These are phyloP conservation scores for Mycalesis mineus DNA, from an alignment of 2,888 invertebrate species.

Conservation along the genomic window DNA sequence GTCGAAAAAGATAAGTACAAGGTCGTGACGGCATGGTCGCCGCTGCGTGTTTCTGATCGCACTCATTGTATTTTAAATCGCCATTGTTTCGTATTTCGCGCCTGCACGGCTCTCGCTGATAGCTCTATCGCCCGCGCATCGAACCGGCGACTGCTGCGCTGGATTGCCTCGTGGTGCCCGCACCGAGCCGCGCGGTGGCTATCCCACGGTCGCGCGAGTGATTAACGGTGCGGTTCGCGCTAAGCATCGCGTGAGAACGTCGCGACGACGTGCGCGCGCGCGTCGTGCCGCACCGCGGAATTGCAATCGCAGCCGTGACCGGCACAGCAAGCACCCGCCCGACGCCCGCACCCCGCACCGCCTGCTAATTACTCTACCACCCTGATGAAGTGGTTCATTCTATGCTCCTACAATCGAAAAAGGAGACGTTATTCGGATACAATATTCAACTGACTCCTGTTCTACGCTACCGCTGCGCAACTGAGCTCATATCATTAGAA, in stretches of 20 bases:
- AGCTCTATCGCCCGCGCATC: background rate
- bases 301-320: background rate
- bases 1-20: constrained; percentile 69
- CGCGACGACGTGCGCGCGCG: constrained; percentile 3
- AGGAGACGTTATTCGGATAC: no score
- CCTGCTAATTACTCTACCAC: no score
- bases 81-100: constrained; percentile 74
- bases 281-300: background rate
- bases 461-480: no score
- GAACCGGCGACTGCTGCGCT: background rate
- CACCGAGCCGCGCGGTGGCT: constrained; percentile 11
- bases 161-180: background rate
- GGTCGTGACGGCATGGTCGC: constrained; percentile 74
- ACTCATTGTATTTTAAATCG: constrained; percentile 75
- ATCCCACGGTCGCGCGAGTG: constrained; percentile 61
- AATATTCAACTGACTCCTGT: no score
- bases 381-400: no score
- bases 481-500: no score
- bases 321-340: no score
- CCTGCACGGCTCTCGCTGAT: constrained; percentile 41
- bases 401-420: no score
- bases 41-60: constrained; percentile 65
- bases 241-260: constrained; percentile 48
- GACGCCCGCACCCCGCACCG: no score
- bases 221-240: constrained; percentile 58